Percentiles rank a stretch among this genome's conserved stretches.
Evolutionary conservation across 2,113 vertebrate species (phyloP).

Genomic region (Carassius auratus): DNA sequence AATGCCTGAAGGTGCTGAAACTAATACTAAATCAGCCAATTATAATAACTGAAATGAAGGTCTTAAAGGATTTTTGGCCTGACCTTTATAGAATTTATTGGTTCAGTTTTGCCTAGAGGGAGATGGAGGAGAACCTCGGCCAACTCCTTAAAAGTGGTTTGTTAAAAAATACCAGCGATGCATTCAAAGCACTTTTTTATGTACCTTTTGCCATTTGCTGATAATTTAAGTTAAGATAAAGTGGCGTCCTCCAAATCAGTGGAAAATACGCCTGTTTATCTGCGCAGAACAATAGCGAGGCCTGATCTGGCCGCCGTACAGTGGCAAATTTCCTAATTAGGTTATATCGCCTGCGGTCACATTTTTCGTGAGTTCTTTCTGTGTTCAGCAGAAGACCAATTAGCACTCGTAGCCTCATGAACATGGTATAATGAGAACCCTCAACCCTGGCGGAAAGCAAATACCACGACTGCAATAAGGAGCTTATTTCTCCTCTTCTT

Average conservation of each 20-base stretch:
- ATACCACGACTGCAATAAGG: slow-evolving; percentile 68
- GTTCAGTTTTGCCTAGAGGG: slow-evolving; percentile 45
- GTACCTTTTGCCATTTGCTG: slow-evolving; percentile 16
- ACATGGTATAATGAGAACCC: slow-evolving; percentile 67
- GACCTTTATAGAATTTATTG: slow-evolving; percentile 57
- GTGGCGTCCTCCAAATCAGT: slow-evolving; percentile 45
- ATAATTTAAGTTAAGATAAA: slow-evolving; percentile 49
- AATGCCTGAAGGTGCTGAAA: slow-evolving; percentile 17
- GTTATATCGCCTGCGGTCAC: slow-evolving; percentile 70
- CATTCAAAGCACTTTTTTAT: slow-evolving; percentile 45
- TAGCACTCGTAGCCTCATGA: slow-evolving; percentile 67
- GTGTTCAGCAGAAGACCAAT: slow-evolving; percentile 68
- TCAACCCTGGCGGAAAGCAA: slow-evolving; percentile 66
- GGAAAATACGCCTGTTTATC: slow-evolving; percentile 58
- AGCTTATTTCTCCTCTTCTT: slow-evolving; percentile 66
- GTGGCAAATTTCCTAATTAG: slow-evolving; percentile 71
- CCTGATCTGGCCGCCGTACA: slow-evolving; percentile 62
- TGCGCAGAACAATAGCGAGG: slow-evolving; percentile 42
- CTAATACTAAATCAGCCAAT: slow-evolving; percentile 21
- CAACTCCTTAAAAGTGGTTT: slow-evolving; percentile 49
- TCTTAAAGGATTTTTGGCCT: slow-evolving; percentile 56
- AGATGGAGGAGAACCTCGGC: neutral
- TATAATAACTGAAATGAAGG: slow-evolving; percentile 37
- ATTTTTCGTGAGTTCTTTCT: slow-evolving; percentile 67
- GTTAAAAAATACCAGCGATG: slow-evolving; percentile 59